Percentiles rank a stretch among this genome's conserved stretches.
phyloP scores from a whole-genome alignment of 2,797 vertebrate species.

The Tadarida brasiliensis region DNA sequence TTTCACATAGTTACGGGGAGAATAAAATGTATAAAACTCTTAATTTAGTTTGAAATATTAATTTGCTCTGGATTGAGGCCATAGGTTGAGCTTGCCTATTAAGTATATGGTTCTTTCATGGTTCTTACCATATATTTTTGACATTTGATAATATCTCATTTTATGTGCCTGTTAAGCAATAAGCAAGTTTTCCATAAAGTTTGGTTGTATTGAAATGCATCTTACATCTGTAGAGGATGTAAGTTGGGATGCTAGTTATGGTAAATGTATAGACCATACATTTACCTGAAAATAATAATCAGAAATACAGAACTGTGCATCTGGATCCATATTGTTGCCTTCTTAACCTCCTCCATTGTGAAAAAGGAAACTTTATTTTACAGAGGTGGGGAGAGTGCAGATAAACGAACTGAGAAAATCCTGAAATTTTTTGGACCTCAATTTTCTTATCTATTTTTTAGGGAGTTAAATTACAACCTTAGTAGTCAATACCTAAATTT shows the following conservation, averaged over 20 bases:
- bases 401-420: not conserved
- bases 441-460: not conserved
- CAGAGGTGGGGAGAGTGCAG: not conserved
- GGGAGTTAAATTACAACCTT: not conserved
- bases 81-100: not conserved
- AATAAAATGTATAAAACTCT: not conserved
- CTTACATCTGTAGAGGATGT: not conserved
- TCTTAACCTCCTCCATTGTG: not conserved
- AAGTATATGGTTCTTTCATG: not conserved
- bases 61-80: not conserved
- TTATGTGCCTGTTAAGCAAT: not conserved
- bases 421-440: not conserved
- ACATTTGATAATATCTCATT: slow-evolving; percentile 13
- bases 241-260: not conserved
- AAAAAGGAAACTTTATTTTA: not conserved
- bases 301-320: not conserved
- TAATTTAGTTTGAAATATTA: slow-evolving; percentile 3
- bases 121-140: not conserved
- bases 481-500: not conserved
- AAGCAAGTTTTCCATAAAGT: not conserved
- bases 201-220: not conserved
- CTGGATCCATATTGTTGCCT: not conserved
- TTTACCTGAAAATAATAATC: not conserved
- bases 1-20: not conserved
- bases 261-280: not conserved